Conservation (phyloP, 2,113 vertebrate genomes). For the Nothocercus nigrocapillus region DNA sequence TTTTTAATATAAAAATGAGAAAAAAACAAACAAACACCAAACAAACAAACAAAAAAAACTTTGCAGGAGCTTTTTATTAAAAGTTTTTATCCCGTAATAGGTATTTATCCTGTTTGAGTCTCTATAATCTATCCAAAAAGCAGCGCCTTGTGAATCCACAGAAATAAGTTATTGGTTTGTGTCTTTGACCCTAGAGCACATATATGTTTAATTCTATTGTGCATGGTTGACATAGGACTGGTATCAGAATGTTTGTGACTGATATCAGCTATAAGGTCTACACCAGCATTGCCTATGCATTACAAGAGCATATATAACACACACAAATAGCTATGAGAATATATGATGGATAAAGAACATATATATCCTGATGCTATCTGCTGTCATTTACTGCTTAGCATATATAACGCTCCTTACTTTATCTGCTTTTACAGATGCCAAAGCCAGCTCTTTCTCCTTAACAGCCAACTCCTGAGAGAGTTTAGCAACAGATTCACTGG, state of each 20-base stretch:
- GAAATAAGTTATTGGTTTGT: background rate
- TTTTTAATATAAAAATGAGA: too few relatives aligned
- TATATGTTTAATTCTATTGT: background rate
- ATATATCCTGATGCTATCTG: background rate
- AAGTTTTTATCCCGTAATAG: background rate
- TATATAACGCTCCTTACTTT: conserved; percentile 70
- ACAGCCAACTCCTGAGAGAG: conserved; percentile 78
- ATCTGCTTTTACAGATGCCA: conserved; percentile 86
- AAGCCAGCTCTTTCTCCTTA: conserved; percentile 86
- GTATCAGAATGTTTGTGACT: background rate
- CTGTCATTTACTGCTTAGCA: background rate
- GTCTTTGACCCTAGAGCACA: background rate
- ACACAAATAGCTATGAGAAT: background rate
- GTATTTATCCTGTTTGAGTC: background rate
- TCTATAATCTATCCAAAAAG: background rate
- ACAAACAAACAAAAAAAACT: background rate
- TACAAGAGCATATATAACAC: background rate
- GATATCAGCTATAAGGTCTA: background rate
- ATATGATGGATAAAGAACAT: background rate
- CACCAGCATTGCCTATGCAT: background rate
- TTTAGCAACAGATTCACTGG: conserved; percentile 82
- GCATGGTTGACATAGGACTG: background rate
- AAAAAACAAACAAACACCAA: too few relatives aligned
- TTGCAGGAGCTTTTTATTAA: background rate
- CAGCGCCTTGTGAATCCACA: background rate